Conservation (phyloP, 2,797 vertebrate species). For the Betta splendens region DNA sequence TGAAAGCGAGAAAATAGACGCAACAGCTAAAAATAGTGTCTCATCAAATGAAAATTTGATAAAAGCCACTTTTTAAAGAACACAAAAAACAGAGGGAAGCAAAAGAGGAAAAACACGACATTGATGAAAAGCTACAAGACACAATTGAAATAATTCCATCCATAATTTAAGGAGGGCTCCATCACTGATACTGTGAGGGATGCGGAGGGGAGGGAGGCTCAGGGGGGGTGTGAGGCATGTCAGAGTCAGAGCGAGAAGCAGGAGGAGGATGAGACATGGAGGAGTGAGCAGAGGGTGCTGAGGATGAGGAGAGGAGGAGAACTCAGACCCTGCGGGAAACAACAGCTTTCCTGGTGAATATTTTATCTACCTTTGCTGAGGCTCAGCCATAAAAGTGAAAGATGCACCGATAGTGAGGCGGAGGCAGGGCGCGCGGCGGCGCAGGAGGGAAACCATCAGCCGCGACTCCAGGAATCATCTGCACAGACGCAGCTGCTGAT, state of each 20-base stretch:
- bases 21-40: constrained; percentile 61
- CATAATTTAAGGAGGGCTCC: constrained; percentile 58
- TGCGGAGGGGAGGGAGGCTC: constrained; percentile 3
- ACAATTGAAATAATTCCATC: constrained; percentile 42
- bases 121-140: constrained; percentile 48
- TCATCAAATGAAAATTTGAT: constrained; percentile 59
- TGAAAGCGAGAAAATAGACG: constrained; percentile 56
- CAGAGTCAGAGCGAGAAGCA: constrained; percentile 11
- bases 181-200: constrained; percentile 34
- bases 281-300: not conserved
- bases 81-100: constrained; percentile 43
- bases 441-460: constrained; percentile 45
- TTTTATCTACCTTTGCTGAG: constrained; percentile 57
- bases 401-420: constrained; percentile 8
- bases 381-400: constrained; percentile 17
- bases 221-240: constrained; percentile 7
- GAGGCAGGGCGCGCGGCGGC: constrained; percentile 17
- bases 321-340: constrained; percentile 43
- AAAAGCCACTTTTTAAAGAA: constrained; percentile 45
- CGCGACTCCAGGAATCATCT: constrained; percentile 48
- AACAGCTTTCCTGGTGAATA: constrained; percentile 70
- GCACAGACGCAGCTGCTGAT: constrained; percentile 33
- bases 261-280: not conserved
- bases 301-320: not conserved
- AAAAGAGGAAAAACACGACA: constrained; percentile 14